phyloP scores from a whole-genome alignment of 64 coral and sea anemone species.

The Pachyseris speciosa region DNA sequence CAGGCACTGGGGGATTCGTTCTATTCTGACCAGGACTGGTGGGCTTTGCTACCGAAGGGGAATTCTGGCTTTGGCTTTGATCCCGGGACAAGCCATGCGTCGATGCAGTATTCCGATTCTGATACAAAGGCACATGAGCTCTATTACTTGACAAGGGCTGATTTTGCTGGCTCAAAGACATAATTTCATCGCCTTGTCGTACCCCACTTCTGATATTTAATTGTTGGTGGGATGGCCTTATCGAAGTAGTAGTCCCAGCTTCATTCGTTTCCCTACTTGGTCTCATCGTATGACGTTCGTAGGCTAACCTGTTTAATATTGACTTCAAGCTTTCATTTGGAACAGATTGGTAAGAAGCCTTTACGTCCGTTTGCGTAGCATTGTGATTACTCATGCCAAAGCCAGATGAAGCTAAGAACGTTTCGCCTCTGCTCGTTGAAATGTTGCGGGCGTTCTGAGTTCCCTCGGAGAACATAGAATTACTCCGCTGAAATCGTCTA shows the following conservation, averaged over 20 bases:
- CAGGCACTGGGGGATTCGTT: not conserved
- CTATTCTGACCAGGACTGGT: not conserved
- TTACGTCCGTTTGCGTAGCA: too few relatives aligned
- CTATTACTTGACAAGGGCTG: not conserved
- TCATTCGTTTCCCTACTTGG: not conserved
- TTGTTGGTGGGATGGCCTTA: not conserved
- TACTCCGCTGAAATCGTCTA: not conserved
- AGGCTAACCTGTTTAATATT: not conserved
- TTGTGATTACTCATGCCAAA: not conserved
- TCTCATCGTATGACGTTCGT: not conserved
- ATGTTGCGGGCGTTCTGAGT: not conserved
- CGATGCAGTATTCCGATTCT: not conserved
- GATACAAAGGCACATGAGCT: not conserved
- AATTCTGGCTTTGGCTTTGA: not conserved
- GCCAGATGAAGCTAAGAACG: not conserved
- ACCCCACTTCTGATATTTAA: not conserved
- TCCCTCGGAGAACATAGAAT: not conserved
- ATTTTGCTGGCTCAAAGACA: not conserved
- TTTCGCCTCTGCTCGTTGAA: not conserved
- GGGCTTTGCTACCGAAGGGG: not conserved
- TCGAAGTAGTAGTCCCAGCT: not conserved
- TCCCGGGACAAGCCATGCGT: not conserved
- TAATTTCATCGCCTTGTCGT: not conserved
- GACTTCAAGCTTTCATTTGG: not conserved
- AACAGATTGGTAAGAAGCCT: not conserved